Conservation (phyloP, 2,113 vertebrate genomes). For the Odobenus rosmarus region DNA sequence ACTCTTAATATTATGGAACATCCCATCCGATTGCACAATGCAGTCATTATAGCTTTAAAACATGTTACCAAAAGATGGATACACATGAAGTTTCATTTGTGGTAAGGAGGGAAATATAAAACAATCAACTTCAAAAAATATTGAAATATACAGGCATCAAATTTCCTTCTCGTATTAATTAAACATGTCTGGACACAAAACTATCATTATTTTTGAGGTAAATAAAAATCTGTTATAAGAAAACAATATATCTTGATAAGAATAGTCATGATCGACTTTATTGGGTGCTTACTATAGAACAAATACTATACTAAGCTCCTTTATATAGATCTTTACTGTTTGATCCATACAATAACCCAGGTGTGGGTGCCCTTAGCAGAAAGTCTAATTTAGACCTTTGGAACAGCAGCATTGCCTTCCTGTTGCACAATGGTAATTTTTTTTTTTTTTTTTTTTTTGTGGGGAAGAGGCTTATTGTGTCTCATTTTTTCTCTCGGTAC, state of each 20-base stretch:
- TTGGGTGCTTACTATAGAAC: not conserved
- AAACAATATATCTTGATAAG: not conserved
- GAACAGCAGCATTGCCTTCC: not conserved
- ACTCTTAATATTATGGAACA: conserved; percentile 47
- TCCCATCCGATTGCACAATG: conserved; percentile 21
- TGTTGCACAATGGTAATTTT: not conserved
- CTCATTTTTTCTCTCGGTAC: not conserved
- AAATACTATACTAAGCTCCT: not conserved
- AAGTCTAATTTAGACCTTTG: not conserved
- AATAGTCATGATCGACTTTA: not conserved
- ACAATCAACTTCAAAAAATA: conserved; percentile 46
- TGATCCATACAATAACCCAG: not conserved
- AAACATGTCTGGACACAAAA: conserved; percentile 35
- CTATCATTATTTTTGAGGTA: not conserved
- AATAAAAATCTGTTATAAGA: not conserved
- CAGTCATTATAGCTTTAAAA: not conserved
- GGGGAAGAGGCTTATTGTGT: not conserved
- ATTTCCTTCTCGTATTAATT: conserved; percentile 64
- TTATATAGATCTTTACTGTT: not conserved
- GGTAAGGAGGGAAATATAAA: conserved; percentile 69
- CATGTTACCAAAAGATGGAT: conserved; percentile 55
- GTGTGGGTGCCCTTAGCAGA: not conserved
- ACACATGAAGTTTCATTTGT: conserved; percentile 62
- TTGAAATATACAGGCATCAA: conserved; percentile 39
- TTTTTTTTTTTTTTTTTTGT: not conserved